phyloP scores from a whole-genome alignment of 1,140 invertebrate species.

The Asobara japonica region DNA sequence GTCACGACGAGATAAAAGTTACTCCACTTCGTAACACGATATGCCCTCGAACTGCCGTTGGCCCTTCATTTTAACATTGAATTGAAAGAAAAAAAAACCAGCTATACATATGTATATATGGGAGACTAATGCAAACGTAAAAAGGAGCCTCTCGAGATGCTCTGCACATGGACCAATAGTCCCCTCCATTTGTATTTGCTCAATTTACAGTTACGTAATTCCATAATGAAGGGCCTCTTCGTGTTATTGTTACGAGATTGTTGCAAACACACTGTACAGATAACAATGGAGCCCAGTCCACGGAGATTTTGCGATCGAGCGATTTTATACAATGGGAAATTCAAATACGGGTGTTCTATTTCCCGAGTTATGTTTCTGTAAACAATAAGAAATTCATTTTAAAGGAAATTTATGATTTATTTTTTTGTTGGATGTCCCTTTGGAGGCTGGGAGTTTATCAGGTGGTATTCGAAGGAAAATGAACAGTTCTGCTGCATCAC shows the following conservation, averaged over 20 bases:
- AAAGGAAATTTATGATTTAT: not conserved
- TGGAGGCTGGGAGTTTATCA: not conserved
- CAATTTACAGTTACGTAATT: constrained; percentile 65
- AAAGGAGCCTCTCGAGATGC: constrained; percentile 13
- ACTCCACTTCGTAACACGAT: constrained; percentile 39
- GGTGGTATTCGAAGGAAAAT: not conserved
- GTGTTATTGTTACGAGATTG: constrained; percentile 45
- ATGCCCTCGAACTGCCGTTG: constrained; percentile 36
- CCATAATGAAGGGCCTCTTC: constrained; percentile 55
- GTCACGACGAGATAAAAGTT: constrained; percentile 40
- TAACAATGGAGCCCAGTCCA: constrained; percentile 45
- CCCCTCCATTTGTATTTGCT: constrained; percentile 60
- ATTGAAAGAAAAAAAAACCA: constrained; percentile 46
- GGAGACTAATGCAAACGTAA: constrained; percentile 14
- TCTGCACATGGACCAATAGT: not conserved
- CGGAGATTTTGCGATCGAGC: constrained; percentile 52
- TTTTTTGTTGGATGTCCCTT: not conserved
- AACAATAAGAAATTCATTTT: not conserved
- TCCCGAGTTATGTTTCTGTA: constrained; percentile 2
- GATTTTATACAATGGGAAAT: constrained; percentile 40
- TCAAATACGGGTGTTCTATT: constrained; percentile 3
- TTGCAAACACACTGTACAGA: constrained; percentile 48
- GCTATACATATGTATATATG: not conserved
- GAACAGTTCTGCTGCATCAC: constrained; percentile 33
- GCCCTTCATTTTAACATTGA: constrained; percentile 12